Base-by-base conservation (phyloP, 2,888 invertebrate species). In the Taphrorychus bicolor region DNA sequence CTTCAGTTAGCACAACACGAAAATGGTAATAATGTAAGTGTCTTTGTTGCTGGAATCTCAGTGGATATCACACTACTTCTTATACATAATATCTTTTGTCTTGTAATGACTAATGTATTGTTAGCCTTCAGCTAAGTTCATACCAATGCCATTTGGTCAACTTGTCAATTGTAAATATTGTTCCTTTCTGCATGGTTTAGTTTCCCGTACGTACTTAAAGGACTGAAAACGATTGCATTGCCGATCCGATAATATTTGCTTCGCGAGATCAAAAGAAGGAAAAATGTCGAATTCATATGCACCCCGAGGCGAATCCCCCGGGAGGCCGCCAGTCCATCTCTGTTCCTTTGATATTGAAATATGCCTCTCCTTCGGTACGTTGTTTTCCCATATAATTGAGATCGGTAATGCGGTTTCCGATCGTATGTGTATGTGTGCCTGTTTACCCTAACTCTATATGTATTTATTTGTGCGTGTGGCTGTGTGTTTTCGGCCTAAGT, bases 321-420 rank as follows among this genome's bases (percentile, higher is more conserved):
- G 59, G 59, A 59, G 32, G 7, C 40, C 2, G 52, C 53, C 45
- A 24, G 66, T 56, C 60, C 66, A 45, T 52, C 24, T 41, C 59
- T 59, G 24, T 32, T 18, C 57, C 66, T 67, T 67, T 67, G 67
- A 67, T 67, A 67, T 67, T 67, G 67, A 67, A 67, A 67, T 67
- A 67, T 67, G 62, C 57, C 18, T 66, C 51, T 58, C 67, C 57
- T 52, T 57, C 66, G 48, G 53, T 60, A 56, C 42, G 48, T 62
- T 67, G 58, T 67, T 67, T 59, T 52, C 61, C 45, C 58, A 23
- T 67, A 62, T 67, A 67, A 67, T 67, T 67, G 67, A 67, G 67
- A 67, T 67, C 57, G 48, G 59, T 67, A 62, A 67, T 67, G 58
- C 61, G 56, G 66, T 66, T 66, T 61, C 60, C 58, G 40, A 58